Evolutionary conservation across 1,140 invertebrate species (phyloP), one percentile per base, ranked within the genome.

Genomic region (Eurosta solidaginis): DNA sequence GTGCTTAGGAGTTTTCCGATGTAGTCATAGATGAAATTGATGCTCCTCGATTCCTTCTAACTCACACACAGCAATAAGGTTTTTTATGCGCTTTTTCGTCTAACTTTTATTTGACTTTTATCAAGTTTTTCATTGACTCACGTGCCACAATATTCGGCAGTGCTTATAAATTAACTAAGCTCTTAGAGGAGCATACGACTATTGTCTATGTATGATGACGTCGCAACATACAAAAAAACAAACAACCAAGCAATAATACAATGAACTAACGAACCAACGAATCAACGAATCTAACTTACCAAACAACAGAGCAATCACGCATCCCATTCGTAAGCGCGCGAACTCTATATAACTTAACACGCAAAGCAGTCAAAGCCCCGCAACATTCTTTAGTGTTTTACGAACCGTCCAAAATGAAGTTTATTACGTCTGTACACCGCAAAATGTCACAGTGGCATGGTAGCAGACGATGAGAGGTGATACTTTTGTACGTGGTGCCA

Each of bases 361-460:
- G 33, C 33, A 68, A 40, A 22, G 59, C 59, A 68, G 33, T n/a
- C 7, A 27, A 3, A 17, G n/a, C n/a, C n/a, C n/a, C n/a, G 59
- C 52, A 73, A 45, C 78, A 78, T 78, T 78, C 78, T 49, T 78
- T 63, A 52, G 50, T 75, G 78, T 78, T 73, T 78, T 78, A 75
- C 52, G 73, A 54, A 52, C 74, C 76, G 78, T 78, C 78, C 74
- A 78, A 78, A 78, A 59, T 78, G 78, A 78, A 78, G 78, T 78
- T 78, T 78, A 78, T 78, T 78, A 78, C 78, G 78, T 78, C 78
- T 78, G 74, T 74, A 63, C 50, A 50, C 54, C 74, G 40, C 40
- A 59, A 14, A 59, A 40, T 54, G 40, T 33, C 36, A 27, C 5
- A 10, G 0, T 42, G 76, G 29, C 22, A 63, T 76, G 74, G 74